Evolutionary conservation across 2,888 invertebrate species (phyloP).

Genomic region (Agrilus cyanescens): DNA sequence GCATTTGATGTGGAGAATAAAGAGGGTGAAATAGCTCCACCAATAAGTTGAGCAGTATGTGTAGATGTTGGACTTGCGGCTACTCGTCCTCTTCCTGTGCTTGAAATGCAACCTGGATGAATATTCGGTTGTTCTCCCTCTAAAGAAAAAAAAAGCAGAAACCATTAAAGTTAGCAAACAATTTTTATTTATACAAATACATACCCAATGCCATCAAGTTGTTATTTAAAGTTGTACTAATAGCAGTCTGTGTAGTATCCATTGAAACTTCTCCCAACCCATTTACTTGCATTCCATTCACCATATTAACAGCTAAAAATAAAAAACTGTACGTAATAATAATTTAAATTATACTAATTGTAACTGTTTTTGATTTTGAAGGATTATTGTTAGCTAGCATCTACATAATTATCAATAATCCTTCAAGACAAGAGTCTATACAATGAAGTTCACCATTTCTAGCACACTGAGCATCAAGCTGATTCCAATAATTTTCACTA

Average conservation of each 20-base stretch:
- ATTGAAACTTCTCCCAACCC: conserved; percentile 61
- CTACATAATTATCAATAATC: conserved; percentile 1
- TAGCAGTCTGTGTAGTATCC: conserved; percentile 49
- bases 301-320: conserved; percentile 53
- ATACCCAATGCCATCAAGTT: conserved; percentile 34
- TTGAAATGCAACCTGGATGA: conserved; percentile 51
- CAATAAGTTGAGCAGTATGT: conserved; percentile 50
- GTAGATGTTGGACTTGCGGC: conserved; percentile 49
- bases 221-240: conserved; percentile 39
- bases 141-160: conserved; percentile 2
- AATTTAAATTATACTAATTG: too few relatives aligned
- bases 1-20: conserved; percentile 41
- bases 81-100: conserved; percentile 47
- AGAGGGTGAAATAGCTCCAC: conserved; percentile 59
- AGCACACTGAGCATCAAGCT: conserved; percentile 64
- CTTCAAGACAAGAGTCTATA: background rate
- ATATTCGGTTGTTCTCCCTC: conserved; percentile 46
- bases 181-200: conserved; percentile 2
- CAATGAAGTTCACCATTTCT: conserved; percentile 31
- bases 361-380: conserved; percentile 1
- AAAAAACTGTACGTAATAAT: background rate
- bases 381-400: conserved; percentile 2
- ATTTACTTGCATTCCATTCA: conserved; percentile 64
- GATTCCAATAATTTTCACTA: conserved; percentile 85
- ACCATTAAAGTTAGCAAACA: background rate